Evolutionary conservation across 1,140 invertebrate genomes (phyloP), one percentile per base, ranked within the genome.

Genomic region (Psilanteris sp.): DNA sequence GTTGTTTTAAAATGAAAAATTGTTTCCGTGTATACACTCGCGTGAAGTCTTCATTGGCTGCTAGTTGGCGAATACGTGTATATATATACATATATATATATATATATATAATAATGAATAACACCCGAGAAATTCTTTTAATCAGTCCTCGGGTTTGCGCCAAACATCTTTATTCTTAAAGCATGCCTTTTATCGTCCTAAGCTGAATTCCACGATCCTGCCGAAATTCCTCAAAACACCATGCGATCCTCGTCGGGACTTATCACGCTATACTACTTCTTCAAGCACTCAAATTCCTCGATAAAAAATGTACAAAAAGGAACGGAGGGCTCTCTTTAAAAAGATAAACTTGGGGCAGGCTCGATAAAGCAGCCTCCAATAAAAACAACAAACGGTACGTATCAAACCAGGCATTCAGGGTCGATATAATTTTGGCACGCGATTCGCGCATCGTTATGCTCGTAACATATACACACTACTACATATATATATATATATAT

Each of bases 391-490:
- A 79, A 80, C 68, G 43, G 48, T 46, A 37, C 76, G 74, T 57
- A 77, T 80, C 79, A 79, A 76, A 67, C 44, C 64, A 62, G 73
- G 70, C 75, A 46, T 75, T 72, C 71, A 77, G 80, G 81, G 79
- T 81, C 80, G 80, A 81, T 81, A 83, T 80, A 80, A 81, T 81
- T 83, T 81, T 81, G 81, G 81, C 78, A 81, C 78, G 77, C 77
- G 79, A 78, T 81, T 81, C 76, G 77, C 77, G 79, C 72, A 62
- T 72, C 62, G 68, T 75, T 59, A 67, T 70, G 66, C 64, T 32
- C 57, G 68, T 55, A 68, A 75, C 68, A 34, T 32, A 62, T 27
- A 68, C 55, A 1, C 26, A 44, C 34, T 18, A 6, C 54, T 62
- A 48, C 34, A 61, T 24, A 36, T 6, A 52, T 31, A 31, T 20